Conservation (phyloP, 2,888 invertebrate genomes). For the Trissolcus brochymenae region DNA sequence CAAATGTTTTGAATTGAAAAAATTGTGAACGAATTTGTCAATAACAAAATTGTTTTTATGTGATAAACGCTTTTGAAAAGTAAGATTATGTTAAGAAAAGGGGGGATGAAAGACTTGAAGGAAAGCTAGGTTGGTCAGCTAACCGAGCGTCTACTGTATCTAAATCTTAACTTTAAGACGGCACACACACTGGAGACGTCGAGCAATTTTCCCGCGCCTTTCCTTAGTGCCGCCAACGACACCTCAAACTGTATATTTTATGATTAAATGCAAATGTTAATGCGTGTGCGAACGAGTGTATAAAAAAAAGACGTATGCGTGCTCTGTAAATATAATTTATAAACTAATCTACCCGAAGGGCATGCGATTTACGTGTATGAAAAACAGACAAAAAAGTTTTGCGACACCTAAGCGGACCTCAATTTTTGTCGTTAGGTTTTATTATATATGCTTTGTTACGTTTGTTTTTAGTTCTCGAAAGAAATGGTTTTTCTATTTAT, state of each 20-base stretch:
- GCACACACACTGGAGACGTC: background rate
- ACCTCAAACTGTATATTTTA: slow-evolving; percentile 40
- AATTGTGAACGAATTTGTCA: too few species aligned
- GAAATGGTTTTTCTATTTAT: slow-evolving; percentile 5
- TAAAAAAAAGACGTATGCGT: too few species aligned
- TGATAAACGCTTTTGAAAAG: too few species aligned
- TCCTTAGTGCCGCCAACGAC: slow-evolving; percentile 16
- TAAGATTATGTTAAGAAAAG: too few species aligned
- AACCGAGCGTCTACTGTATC: slow-evolving; percentile 4
- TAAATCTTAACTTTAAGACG: slow-evolving; percentile 31
- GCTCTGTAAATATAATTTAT: slow-evolving; percentile 58
- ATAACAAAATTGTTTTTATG: too few species aligned
- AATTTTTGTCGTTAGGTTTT: slow-evolving; percentile 25
- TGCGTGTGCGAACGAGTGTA: slow-evolving; percentile 11
- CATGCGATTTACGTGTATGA: slow-evolving; percentile 48
- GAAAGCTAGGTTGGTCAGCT: background rate
- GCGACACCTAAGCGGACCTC: slow-evolving; percentile 14
- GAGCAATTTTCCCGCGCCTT: slow-evolving; percentile 3
- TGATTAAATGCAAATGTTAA: slow-evolving; percentile 54
- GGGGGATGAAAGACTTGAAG: too few species aligned
- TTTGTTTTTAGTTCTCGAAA: slow-evolving; percentile 56
- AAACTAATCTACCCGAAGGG: slow-evolving; percentile 55
- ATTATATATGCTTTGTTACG: slow-evolving; percentile 66
- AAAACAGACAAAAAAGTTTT: slow-evolving; percentile 44
- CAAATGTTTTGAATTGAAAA: too few species aligned